Evolutionary conservation across 64 coral and sea anemone genomes (phyloP), one percentile per base, ranked within the genome.

Genomic region (Cladopsammia gracilis): DNA sequence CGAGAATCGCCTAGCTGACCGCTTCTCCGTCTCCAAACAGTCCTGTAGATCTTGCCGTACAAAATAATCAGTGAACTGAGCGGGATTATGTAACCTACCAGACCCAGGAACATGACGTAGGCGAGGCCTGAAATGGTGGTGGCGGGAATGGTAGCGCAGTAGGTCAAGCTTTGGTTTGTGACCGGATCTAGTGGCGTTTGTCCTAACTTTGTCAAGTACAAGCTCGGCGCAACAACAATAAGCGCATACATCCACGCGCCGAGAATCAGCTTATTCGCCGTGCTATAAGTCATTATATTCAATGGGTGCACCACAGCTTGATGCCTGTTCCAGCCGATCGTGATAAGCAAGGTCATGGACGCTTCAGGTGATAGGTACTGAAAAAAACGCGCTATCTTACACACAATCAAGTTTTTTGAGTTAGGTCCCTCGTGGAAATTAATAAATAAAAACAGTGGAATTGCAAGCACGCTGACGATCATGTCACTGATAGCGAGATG

Each of bases 401-500:
- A 97, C 23, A 94, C 69, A 18, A 71, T 50, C 20, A 87, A 23
- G n/a, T 58, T 85, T 4, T 23, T 16, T 19, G 44, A 78, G 12
- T 85, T 3, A 11, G 57, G 62, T 16, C 20, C 58, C n/a, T 74
- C 64, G 25, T 91, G 70, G 64, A 97, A 97, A 83, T 97, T 97
- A 43, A 97, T 87, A 20, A 73, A 67, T 23, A 97, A 58, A 64
- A 97, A 97, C 20, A 97, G 45, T 9, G 96, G 96, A 25, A 94
- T 97, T 16, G 92, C 91, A 48, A 97, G 54, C 15, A 68, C 51
- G 18, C 96, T 91, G 2, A 97, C 96, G 15, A 97, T 90, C 73
- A 97, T 68, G 25, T 97, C 96, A 25, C 96, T 93, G 26, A 97
- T 76, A 0, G 96, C 96, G 19, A 97, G 89, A 71, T 97, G 96